Evolutionary conservation across 2,888 invertebrate species (phyloP), one percentile per base, ranked within the genome.

Genomic region (Actias luna): DNA sequence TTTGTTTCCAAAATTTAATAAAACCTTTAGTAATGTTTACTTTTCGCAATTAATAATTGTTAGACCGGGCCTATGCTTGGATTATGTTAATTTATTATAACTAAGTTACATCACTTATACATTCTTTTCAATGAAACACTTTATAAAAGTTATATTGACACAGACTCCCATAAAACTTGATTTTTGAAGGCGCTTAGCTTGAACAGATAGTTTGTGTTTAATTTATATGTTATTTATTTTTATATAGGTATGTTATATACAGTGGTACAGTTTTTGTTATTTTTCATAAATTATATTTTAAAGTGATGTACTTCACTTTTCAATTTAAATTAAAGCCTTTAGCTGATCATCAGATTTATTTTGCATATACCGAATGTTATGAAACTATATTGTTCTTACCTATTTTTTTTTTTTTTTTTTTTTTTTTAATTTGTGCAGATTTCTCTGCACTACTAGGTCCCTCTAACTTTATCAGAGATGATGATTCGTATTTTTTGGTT

Each of bases 51-150:
- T 0, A 12, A 25, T 25, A 14, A 50, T 25, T 12, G 25, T 50
- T 25, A 25, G 4, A 25, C 12, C 3, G 22, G 46, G 10, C 5
- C 46, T 50, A 50, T 12, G 46, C 3, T 25, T 50, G 10, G 14
- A 50, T 50, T 50, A 50, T 50, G 22, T 22, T 50, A 50, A 50
- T 50, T 12, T 50, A 50, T 50, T 50, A 12, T 50, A 25, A 50
- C 22, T 25, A 25, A 12, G 25, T 50, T 50, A 50, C 46, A 50
- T 50, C 46, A 50, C 14, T 10, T 25, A 50, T 22, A 50, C 22
- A 12, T 12, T 50, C 12, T 50, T 25, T 50, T 25, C 25, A 25
- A 25, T 50, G 22, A 50, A 22, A 50, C 22, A 50, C 22, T 22
- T 50, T 50, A 25, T 50, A 50, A 50, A 22, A 50, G 46, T 50